These are phyloP conservation scores for Vanessa cardui DNA, from an alignment of 2,888 invertebrate species.

Conservation along the genomic window DNA sequence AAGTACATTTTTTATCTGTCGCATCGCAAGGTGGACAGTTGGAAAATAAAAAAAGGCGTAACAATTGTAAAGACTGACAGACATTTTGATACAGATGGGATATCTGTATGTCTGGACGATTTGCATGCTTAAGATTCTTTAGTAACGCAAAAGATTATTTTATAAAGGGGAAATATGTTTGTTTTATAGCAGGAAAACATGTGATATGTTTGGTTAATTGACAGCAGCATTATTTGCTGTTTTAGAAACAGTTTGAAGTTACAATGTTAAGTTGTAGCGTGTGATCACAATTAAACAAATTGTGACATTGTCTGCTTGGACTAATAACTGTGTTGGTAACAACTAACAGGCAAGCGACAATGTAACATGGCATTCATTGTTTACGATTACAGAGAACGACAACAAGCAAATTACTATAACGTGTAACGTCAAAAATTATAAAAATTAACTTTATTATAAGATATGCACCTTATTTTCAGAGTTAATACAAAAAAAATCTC, in stretches of 20 bases:
- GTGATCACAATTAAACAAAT: constrained; percentile 26
- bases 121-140: not conserved
- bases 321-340: constrained; percentile 15
- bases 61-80: constrained; percentile 31
- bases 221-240: constrained; percentile 14
- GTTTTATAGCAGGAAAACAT: not conserved
- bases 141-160: not conserved
- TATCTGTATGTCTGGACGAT: not conserved
- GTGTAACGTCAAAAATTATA: not conserved
- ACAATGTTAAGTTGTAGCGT: constrained; percentile 18
- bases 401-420: constrained; percentile 10
- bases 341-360: constrained; percentile 20
- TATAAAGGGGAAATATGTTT: not conserved
- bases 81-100: constrained; percentile 16
- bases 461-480: too few species aligned
- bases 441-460: not conserved
- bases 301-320: constrained; percentile 17
- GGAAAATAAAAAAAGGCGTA: constrained; percentile 33
- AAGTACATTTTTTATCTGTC: constrained; percentile 44
- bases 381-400: constrained; percentile 9
- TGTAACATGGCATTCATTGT: constrained; percentile 18
- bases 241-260: constrained; percentile 15
- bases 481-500: too few species aligned
- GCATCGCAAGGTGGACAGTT: constrained; percentile 53
- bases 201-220: not conserved